A percentile compares a stretch with the other conserved stretches of the same genome.
Conservation (phyloP, 1,140 invertebrate genomes). For the Akabosia matsudoensis region DNA sequence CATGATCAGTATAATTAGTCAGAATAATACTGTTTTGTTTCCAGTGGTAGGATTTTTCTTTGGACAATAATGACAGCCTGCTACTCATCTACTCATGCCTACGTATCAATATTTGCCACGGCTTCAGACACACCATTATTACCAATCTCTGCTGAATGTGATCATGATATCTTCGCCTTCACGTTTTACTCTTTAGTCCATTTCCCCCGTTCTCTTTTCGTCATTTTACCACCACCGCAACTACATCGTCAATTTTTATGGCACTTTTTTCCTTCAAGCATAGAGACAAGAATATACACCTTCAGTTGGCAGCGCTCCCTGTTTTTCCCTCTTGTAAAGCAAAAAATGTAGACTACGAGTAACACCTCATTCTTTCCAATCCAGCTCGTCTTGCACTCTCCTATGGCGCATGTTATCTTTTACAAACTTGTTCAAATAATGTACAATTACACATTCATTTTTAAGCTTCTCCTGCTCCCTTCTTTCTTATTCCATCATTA, state of each 20-base stretch:
- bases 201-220: slow-evolving; percentile 8
- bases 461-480: background rate
- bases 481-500: background rate
- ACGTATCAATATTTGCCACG: background rate
- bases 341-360: slow-evolving; percentile 1
- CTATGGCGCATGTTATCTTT: too few relatives aligned
- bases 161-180: background rate
- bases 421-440: too few relatives aligned
- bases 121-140: background rate
- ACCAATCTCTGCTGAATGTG: background rate
- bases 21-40: too few relatives aligned
- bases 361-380: slow-evolving; percentile 6
- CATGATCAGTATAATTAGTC: background rate
- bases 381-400: background rate
- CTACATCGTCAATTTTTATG: background rate
- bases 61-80: slow-evolving; percentile 3
- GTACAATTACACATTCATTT: too few relatives aligned
- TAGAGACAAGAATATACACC: background rate
- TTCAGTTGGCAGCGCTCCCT: background rate
- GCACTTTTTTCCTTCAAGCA: background rate
- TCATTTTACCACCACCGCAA: background rate
- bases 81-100: background rate
- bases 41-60: background rate
- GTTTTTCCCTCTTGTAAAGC: background rate
- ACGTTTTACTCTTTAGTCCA: slow-evolving; percentile 15